These are phyloP conservation scores for Dicycla oo DNA, from an alignment of 2,888 invertebrate species.

Conservation along the genomic window DNA sequence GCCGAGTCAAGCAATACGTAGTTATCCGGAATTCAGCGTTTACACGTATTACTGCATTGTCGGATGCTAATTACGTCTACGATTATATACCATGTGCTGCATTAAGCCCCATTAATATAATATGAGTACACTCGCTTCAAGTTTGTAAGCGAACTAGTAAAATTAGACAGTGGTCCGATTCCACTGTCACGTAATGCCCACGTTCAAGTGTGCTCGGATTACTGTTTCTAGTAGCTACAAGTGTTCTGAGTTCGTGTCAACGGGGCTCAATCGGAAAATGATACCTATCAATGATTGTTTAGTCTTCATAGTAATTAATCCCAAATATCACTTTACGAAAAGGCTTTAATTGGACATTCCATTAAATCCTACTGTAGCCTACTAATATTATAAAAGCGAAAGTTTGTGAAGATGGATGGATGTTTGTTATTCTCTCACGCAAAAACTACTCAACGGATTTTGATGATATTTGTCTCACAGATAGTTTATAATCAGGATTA, in stretches of 20 bases:
- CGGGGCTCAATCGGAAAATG: slow-evolving; percentile 7
- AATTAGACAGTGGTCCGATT: slow-evolving; percentile 8
- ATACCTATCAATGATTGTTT: slow-evolving; percentile 23
- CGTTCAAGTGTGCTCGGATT: slow-evolving; percentile 21
- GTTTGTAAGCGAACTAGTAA: neutral
- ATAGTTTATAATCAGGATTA: too few relatives aligned
- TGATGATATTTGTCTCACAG: too few relatives aligned
- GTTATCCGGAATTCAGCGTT: neutral
- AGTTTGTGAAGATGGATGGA: too few relatives aligned
- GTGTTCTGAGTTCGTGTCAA: slow-evolving; percentile 4
- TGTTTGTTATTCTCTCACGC: too few relatives aligned
- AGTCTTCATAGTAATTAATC: neutral
- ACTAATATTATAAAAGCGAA: too few relatives aligned
- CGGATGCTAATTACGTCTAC: neutral
- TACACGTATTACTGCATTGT: neutral
- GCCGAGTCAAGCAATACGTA: too few relatives aligned
- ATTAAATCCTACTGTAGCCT: too few relatives aligned
- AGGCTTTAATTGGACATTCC: neutral
- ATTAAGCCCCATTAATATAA: neutral
- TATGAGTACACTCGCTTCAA: neutral
- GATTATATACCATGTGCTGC: neutral
- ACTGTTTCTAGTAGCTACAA: slow-evolving; percentile 29
- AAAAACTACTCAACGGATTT: too few relatives aligned
- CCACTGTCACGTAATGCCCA: slow-evolving; percentile 8
- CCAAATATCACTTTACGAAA: slow-evolving; percentile 14